Percentiles rank a stretch among this genome's conserved stretches.
Conservation (phyloP, 2,797 vertebrate genomes). For the Cryptoprocta ferox region DNA sequence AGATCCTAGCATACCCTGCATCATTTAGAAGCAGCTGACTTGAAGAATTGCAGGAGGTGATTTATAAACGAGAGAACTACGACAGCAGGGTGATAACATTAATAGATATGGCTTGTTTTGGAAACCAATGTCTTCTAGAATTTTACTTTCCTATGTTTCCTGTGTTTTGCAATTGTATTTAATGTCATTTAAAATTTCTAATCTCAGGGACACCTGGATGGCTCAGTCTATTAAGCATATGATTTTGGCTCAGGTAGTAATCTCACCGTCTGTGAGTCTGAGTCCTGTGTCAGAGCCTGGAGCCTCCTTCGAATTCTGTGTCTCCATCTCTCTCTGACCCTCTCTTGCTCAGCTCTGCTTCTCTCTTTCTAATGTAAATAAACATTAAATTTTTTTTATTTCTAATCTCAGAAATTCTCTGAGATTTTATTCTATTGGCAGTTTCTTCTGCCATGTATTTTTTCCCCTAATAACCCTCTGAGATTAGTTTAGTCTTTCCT, state of each 20-base stretch:
- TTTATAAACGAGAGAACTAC: background rate
- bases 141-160: background rate
- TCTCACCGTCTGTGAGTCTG: too few relatives aligned
- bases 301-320: too few relatives aligned
- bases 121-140: background rate
- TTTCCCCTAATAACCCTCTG: background rate
- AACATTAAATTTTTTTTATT: background rate
- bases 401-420: background rate
- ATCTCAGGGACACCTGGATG: background rate
- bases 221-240: too few relatives aligned
- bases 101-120: background rate
- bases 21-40: background rate
- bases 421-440: background rate
- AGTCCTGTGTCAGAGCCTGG: too few relatives aligned
- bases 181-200: background rate
- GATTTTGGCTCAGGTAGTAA: too few relatives aligned
- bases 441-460: background rate
- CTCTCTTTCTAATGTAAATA: too few relatives aligned
- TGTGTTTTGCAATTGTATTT: background rate
- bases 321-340: too few relatives aligned
- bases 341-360: too few relatives aligned
- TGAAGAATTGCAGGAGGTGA: background rate
- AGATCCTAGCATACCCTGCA: background rate
- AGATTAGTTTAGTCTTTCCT: background rate
- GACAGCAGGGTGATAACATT: background rate